Conservation (phyloP, 2,113 vertebrate species). For the Mustelus asterias region DNA sequence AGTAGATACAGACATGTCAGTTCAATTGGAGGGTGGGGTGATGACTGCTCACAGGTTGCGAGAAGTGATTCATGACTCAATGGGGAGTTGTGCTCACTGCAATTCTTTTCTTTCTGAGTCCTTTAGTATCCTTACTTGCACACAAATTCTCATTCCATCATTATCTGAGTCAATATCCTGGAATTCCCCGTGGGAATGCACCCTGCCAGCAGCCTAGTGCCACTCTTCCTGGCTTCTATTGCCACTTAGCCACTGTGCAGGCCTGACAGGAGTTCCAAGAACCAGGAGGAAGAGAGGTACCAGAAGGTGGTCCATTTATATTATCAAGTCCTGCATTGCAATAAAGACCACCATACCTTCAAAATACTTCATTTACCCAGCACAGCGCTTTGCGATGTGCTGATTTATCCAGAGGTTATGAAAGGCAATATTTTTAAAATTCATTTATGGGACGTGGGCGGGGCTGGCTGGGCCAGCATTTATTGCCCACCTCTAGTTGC, state of each 20-base stretch:
- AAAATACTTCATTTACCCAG: no score
- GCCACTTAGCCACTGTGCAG: neutral
- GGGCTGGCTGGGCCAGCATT: no score
- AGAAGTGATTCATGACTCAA: neutral
- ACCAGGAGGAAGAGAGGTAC: neutral
- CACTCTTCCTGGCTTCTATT: neutral
- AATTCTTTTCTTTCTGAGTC: neutral
- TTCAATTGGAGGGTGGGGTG: neutral
- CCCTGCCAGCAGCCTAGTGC: neutral
- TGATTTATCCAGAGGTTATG: neutral
- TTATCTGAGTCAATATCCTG: neutral
- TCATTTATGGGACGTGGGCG: no score
- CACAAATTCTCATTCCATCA: neutral
- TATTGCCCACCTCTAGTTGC: no score
- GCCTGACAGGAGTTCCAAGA: neutral
- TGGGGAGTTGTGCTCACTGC: neutral
- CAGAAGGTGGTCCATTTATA: neutral
- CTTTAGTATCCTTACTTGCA: neutral
- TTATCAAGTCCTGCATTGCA: neutral
- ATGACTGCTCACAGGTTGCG: neutral
- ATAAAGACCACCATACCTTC: neutral
- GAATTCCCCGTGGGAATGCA: neutral
- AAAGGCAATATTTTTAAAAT: neutral
- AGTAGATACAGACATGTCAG: neutral
- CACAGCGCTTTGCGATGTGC: neutral